phyloP scores from a whole-genome alignment of 2,113 vertebrate species.

The Melanocharis versteri region DNA sequence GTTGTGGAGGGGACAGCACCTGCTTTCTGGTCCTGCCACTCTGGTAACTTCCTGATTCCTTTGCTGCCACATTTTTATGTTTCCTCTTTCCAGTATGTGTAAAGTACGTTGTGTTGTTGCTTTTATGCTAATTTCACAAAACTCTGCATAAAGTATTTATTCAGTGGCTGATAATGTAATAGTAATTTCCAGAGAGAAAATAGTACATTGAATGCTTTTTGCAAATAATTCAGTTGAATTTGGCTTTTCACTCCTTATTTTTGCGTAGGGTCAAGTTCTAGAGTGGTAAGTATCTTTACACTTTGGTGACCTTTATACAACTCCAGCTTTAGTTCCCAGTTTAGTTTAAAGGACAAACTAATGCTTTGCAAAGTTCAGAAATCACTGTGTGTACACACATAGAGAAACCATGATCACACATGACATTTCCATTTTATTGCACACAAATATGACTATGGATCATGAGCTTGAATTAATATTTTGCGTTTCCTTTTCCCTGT shows the following conservation, averaged over 20 bases:
- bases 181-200: neutral
- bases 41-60: neutral
- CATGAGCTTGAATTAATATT: neutral
- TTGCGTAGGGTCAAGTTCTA: neutral
- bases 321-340: neutral
- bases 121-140: neutral
- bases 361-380: conserved; percentile 43
- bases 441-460: neutral
- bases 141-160: neutral
- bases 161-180: neutral
- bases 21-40: neutral
- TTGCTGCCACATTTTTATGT: neutral
- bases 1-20: neutral
- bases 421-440: conserved; percentile 26
- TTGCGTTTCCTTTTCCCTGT: neutral
- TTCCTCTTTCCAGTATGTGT: neutral
- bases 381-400: neutral
- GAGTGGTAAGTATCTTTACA: neutral
- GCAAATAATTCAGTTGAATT: neutral
- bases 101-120: neutral
- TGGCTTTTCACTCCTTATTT: neutral
- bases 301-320: conserved; percentile 2
- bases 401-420: neutral
- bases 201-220: neutral
- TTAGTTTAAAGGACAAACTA: conserved; percentile 24